phyloP scores from a whole-genome alignment of 2,797 vertebrate species.

The Hypotaenidia okinawae region DNA sequence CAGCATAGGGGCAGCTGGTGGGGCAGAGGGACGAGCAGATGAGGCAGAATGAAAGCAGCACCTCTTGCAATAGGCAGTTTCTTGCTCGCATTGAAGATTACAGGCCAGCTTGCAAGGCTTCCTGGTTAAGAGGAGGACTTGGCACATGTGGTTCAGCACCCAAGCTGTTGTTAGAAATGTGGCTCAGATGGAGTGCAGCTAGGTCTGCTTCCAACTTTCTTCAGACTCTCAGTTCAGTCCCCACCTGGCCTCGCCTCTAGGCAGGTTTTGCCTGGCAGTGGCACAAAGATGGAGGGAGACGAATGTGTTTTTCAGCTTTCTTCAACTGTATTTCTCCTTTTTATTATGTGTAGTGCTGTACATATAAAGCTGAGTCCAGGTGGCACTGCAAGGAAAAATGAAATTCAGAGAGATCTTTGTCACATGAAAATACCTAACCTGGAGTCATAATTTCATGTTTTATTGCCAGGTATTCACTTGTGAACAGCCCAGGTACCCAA shows the following conservation, averaged over 20 bases:
- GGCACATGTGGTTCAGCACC: neutral
- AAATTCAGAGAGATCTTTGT: neutral
- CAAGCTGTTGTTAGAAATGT: neutral
- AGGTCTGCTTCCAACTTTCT: neutral
- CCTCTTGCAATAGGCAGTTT: neutral
- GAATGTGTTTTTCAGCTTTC: neutral
- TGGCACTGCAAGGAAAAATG: neutral
- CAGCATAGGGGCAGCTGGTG: rapidly evolving
- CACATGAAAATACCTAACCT: neutral
- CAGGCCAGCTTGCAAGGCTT: neutral
- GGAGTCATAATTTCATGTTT: neutral
- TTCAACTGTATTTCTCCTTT: neutral
- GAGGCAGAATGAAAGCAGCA: neutral
- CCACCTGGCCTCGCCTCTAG: rapidly evolving
- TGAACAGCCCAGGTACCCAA: neutral
- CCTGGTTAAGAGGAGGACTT: neutral
- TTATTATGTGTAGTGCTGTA: neutral
- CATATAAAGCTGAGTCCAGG: neutral
- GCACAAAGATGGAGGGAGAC: neutral
- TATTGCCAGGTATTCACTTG: neutral
- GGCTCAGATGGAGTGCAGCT: neutral
- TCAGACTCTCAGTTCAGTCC: neutral
- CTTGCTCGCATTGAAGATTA: neutral
- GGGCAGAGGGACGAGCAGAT: too few species aligned
- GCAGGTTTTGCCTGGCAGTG: neutral